Evolutionary conservation across 2,797 vertebrate species (phyloP).

Genomic region (Cryptoprocta ferox): DNA sequence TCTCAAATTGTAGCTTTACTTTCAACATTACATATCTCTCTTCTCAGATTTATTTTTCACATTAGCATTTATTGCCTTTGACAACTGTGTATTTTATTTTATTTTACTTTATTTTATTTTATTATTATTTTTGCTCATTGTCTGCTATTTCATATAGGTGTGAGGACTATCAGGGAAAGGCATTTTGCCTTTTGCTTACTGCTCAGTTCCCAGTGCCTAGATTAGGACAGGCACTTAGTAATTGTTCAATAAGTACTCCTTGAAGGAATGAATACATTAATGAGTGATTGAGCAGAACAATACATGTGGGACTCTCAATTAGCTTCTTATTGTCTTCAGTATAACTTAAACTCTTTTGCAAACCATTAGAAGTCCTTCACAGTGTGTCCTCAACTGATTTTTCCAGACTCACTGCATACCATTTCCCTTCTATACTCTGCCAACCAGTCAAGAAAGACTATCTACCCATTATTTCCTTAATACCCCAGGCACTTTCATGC

Average conservation of each 20-base stretch:
- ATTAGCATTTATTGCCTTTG: not conserved
- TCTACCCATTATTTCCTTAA: not conserved
- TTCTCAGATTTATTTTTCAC: not conserved
- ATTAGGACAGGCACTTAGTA: not conserved
- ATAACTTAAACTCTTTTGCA: not conserved
- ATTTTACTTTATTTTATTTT: not conserved
- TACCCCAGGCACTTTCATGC: not conserved
- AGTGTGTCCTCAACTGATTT: not conserved
- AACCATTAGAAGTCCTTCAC: not conserved
- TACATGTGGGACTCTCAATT: not conserved
- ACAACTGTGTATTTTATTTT: not conserved
- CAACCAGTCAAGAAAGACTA: not conserved
- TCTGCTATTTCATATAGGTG: not conserved
- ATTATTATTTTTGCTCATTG: not conserved
- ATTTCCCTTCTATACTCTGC: not conserved
- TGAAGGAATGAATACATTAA: not conserved
- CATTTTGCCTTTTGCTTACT: not conserved
- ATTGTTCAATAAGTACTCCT: not conserved
- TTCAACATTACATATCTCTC: not conserved
- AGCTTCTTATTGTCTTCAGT: not conserved
- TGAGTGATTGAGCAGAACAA: not conserved
- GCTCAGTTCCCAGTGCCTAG: not conserved
- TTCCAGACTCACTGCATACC: not conserved
- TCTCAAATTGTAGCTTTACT: not conserved
- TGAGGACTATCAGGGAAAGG: not conserved